A percentile compares a stretch with the other conserved stretches of the same genome.
These are phyloP conservation scores for Griposia aprilina DNA, from an alignment of 2,888 invertebrate genomes.

Conservation along the genomic window DNA sequence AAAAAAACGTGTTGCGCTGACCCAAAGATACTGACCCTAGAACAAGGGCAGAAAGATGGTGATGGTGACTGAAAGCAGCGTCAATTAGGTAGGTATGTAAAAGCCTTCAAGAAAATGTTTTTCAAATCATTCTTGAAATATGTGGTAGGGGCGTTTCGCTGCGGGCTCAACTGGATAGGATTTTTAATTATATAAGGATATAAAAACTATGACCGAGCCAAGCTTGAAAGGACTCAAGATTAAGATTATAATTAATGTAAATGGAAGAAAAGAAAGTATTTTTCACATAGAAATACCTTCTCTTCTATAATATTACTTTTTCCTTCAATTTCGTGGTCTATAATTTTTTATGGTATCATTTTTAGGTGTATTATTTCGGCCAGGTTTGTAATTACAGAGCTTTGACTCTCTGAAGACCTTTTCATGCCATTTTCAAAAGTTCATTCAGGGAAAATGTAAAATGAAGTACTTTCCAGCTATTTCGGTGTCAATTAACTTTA, in stretches of 20 bases:
- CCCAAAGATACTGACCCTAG: no score
- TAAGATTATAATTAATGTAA: slow-evolving; percentile 73
- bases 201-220: slow-evolving; percentile 73
- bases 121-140: neutral
- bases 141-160: slow-evolving; percentile 62
- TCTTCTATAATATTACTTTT: slow-evolving; percentile 56
- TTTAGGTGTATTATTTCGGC: slow-evolving; percentile 53
- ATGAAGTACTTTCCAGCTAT: slow-evolving; percentile 22
- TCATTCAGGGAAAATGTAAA: slow-evolving; percentile 42
- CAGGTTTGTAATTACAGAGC: slow-evolving; percentile 55
- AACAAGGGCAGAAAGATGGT: neutral
- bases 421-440: slow-evolving; percentile 42
- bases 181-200: slow-evolving; percentile 79
- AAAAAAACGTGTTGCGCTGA: no score
- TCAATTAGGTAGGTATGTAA: neutral
- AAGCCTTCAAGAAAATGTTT: neutral
- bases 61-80: no score
- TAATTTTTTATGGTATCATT: slow-evolving; percentile 65
- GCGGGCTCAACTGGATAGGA: slow-evolving; percentile 66
- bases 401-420: slow-evolving; percentile 37
- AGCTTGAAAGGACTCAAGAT: slow-evolving; percentile 69
- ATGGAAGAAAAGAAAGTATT: slow-evolving; percentile 58
- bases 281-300: slow-evolving; percentile 55
- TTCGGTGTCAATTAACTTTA: slow-evolving; percentile 43
- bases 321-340: slow-evolving; percentile 46